Evolutionary conservation across 2,113 vertebrate species (phyloP).

Genomic region (Leucopsar rothschildi): DNA sequence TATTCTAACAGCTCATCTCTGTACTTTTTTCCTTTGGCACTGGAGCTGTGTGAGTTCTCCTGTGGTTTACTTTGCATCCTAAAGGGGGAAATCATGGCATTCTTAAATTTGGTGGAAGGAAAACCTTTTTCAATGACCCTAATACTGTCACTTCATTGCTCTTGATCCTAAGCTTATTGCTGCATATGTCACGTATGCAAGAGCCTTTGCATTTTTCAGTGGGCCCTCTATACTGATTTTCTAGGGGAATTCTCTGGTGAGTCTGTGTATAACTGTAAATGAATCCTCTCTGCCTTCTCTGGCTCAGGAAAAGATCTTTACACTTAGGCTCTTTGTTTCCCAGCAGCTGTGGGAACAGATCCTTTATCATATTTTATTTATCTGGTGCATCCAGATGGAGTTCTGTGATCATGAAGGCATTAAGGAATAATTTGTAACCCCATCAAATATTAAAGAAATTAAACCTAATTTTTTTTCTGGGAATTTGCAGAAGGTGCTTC

Average conservation of each 20-base stretch:
- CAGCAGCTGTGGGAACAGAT: background rate
- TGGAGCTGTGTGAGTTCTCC: background rate
- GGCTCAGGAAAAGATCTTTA: background rate
- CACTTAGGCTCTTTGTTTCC: background rate
- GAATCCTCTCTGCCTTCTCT: background rate
- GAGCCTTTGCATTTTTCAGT: background rate
- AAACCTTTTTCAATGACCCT: background rate
- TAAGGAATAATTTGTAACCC: background rate
- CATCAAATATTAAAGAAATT: background rate
- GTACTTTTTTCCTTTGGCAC: background rate
- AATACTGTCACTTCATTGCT: background rate
- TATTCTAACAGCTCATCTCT: background rate
- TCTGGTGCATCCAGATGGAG: background rate
- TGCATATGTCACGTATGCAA: background rate
- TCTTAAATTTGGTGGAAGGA: background rate
- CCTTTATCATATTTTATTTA: background rate
- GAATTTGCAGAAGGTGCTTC: background rate
- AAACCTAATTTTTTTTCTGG: background rate
- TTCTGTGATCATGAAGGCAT: background rate
- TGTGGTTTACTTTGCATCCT: background rate
- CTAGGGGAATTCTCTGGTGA: background rate
- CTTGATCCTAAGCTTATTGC: background rate
- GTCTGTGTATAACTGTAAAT: background rate
- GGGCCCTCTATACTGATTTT: background rate
- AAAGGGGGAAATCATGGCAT: background rate